These are phyloP conservation scores for Tigriopus japonicus DNA, from an alignment of 1,140 invertebrate genomes.

Conservation along the genomic window DNA sequence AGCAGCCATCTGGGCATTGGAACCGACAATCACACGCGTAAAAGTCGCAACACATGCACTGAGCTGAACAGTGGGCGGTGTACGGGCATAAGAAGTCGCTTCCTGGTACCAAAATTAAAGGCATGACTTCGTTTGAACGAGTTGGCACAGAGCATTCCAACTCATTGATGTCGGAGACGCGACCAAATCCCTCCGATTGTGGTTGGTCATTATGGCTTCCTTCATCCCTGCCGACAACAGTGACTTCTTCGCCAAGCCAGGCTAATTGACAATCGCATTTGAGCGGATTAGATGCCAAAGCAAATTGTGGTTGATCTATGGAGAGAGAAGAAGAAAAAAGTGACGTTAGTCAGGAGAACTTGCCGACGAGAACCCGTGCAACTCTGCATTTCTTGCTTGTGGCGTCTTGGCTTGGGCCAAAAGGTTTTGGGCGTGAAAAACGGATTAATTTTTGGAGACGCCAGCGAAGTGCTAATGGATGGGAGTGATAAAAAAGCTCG, in stretches of 20 bases:
- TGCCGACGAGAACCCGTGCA: no score
- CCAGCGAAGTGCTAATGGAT: no score
- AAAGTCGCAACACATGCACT: constrained; percentile 84
- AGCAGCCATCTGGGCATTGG: constrained; percentile 80
- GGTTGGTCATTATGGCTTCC: constrained; percentile 39
- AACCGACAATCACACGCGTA: constrained; percentile 71
- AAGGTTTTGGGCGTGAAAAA: no score
- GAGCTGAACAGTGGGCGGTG: constrained; percentile 72
- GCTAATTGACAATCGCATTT: constrained; percentile 48
- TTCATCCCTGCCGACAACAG: constrained; percentile 20
- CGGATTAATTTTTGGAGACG: no score
- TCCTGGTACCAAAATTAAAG: background rate
- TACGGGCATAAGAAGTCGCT: constrained; percentile 76
- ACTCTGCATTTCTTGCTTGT: no score
- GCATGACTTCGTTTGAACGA: background rate
- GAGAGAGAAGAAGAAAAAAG: no score
- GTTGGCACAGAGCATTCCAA: background rate
- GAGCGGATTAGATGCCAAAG: constrained; percentile 67
- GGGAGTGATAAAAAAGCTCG: no score
- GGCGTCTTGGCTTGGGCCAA: no score
- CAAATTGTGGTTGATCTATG: constrained; percentile 44
- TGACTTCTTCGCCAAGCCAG: constrained; percentile 45
- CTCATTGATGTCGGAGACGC: constrained; percentile 2
- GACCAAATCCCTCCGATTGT: background rate
- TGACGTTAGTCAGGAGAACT: no score